These are phyloP conservation scores for Ammodytes marinus DNA, from an alignment of 2,113 vertebrate genomes.

Conservation along the genomic window DNA sequence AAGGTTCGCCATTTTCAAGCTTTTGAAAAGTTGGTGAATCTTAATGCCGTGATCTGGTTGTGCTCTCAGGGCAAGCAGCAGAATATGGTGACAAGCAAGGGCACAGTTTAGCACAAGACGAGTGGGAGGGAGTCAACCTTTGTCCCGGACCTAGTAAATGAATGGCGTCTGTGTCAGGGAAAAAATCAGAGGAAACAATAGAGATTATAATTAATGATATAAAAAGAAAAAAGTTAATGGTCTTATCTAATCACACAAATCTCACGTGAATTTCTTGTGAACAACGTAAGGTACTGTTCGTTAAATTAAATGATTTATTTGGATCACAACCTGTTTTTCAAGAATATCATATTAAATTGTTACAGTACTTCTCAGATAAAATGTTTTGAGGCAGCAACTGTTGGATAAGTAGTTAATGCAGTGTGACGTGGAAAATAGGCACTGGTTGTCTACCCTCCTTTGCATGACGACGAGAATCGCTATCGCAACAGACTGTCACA, in stretches of 20 bases:
- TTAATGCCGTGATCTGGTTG: neutral
- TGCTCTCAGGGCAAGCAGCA: neutral
- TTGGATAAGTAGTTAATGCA: neutral
- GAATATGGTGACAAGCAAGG: slow-evolving; percentile 1
- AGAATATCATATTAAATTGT: neutral
- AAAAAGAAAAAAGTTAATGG: neutral
- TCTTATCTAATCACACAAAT: neutral
- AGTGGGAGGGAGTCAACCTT: slow-evolving; percentile 43
- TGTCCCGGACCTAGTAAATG: slow-evolving; percentile 38
- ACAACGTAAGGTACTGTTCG: neutral
- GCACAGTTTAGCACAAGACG: rapidly evolving
- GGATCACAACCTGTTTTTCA: neutral
- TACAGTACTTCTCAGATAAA: neutral
- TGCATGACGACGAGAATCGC: neutral
- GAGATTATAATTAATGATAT: no score
- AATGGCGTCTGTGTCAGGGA: slow-evolving; percentile 5
- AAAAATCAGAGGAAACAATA: neutral
- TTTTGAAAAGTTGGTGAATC: neutral
- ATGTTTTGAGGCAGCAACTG: neutral
- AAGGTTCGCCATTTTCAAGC: slow-evolving; percentile 9
- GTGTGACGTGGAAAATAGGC: neutral
- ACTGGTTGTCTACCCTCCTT: neutral
- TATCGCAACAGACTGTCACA: neutral
- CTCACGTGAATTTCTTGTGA: neutral
- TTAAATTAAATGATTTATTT: neutral